Conservation (phyloP, 30 jellyfish, hydroid and myxozoan genomes). For the Cassiopea xamachana region DNA sequence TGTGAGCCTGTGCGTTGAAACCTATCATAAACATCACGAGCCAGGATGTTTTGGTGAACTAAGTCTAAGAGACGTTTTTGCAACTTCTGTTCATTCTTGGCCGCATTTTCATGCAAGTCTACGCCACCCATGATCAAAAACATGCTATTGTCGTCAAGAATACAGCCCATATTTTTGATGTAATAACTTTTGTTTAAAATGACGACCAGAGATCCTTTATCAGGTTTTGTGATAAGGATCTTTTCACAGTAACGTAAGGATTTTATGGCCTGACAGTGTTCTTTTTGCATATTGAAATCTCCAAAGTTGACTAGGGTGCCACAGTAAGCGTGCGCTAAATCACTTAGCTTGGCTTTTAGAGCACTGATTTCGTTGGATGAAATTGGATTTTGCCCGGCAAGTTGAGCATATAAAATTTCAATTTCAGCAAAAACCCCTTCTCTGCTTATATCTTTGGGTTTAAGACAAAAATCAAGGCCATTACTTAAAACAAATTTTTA, state of each 20-base stretch:
- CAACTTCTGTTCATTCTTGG: background rate
- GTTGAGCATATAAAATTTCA: background rate
- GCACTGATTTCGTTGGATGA: background rate
- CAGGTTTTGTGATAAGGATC: slow-evolving; percentile 20
- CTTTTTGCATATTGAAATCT: slow-evolving; percentile 6
- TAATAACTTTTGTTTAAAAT: background rate
- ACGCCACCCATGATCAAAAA: background rate
- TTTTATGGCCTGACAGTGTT: slow-evolving; percentile 20
- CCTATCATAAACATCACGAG: background rate
- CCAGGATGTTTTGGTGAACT: background rate
- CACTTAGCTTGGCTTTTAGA: background rate
- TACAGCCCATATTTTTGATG: background rate
- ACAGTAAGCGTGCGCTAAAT: slow-evolving; percentile 22
- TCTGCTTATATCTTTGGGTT: background rate
- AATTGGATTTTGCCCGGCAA: background rate
- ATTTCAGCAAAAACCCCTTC: background rate
- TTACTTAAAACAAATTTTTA: no score
- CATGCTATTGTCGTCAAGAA: background rate
- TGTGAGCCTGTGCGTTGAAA: slow-evolving; percentile 21
- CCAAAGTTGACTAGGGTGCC: slow-evolving; percentile 20
- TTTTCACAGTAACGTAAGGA: background rate
- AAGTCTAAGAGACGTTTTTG: background rate
- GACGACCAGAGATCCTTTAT: slow-evolving; percentile 21
- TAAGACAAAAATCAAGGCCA: background rate
- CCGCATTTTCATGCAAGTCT: background rate